phyloP scores from a whole-genome alignment of 2,797 vertebrate genomes.

The Pteropus rufus region DNA sequence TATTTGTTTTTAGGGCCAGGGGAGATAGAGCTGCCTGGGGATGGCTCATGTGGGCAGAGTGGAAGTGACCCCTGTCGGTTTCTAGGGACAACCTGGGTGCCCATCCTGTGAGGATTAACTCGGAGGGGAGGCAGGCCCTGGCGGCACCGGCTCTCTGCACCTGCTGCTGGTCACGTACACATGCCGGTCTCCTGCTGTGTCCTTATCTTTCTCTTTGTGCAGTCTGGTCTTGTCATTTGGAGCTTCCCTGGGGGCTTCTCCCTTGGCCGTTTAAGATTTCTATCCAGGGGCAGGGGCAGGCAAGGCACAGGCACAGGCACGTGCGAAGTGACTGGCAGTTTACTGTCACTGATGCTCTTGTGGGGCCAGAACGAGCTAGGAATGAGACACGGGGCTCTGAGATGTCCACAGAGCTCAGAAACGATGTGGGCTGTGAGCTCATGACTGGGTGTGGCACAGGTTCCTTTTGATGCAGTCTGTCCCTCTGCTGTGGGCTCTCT shows the following conservation, averaged over 20 bases:
- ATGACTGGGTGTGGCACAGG: rapidly evolving
- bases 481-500: background rate
- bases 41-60: background rate
- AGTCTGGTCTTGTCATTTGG: background rate
- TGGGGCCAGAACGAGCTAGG: background rate
- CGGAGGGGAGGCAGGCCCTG: background rate
- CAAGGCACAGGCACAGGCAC: background rate
- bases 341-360: rapidly evolving
- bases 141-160: too few relatives aligned
- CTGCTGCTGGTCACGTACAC: background rate
- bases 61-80: background rate
- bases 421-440: rapidly evolving
- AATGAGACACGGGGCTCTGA: background rate
- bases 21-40: background rate
- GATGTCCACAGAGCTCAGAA: background rate
- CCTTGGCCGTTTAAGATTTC: background rate
- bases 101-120: background rate
- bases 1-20: background rate
- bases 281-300: background rate
- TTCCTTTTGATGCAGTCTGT: background rate
- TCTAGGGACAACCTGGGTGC: background rate
- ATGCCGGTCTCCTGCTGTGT: background rate
- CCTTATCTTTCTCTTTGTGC: background rate
- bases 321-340: background rate
- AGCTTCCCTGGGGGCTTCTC: background rate